A percentile compares a stretch with the other conserved stretches of the same genome.
Evolutionary conservation across 1,140 invertebrate species (phyloP).

Genomic region (Metopolophium dirhodum): DNA sequence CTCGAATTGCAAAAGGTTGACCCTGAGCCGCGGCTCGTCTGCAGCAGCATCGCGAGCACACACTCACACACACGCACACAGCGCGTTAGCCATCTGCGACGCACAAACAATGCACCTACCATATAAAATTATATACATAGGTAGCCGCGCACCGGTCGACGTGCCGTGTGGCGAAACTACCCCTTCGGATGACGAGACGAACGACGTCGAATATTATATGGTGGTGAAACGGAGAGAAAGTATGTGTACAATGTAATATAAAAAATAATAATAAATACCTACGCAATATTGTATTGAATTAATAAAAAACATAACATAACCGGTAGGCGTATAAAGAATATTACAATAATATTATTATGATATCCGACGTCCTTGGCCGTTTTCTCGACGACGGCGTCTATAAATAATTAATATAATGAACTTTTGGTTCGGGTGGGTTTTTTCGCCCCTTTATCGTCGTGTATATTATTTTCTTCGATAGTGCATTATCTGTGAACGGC

Average conservation of each 20-base stretch:
- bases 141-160: background rate
- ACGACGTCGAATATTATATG: background rate
- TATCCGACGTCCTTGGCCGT: constrained; percentile 27
- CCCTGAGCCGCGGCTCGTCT: constrained; percentile 40
- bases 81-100: constrained; percentile 49
- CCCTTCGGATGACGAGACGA: constrained; percentile 16
- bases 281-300: background rate
- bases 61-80: background rate
- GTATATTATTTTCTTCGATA: background rate
- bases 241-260: background rate
- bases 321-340: background rate
- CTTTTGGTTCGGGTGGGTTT: background rate
- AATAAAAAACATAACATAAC: background rate
- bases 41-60: background rate
- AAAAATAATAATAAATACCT: background rate
- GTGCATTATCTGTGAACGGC: background rate
- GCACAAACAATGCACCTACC: constrained; percentile 24
- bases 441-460: background rate
- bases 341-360: background rate
- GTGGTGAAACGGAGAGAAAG: background rate
- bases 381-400: background rate
- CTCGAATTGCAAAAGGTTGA: constrained; percentile 56
- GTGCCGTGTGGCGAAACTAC: constrained; percentile 49
- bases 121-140: background rate
- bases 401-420: constrained; percentile 1